Base-by-base conservation (phyloP, 1,140 invertebrate species). In the Drosophila rufa region DNA sequence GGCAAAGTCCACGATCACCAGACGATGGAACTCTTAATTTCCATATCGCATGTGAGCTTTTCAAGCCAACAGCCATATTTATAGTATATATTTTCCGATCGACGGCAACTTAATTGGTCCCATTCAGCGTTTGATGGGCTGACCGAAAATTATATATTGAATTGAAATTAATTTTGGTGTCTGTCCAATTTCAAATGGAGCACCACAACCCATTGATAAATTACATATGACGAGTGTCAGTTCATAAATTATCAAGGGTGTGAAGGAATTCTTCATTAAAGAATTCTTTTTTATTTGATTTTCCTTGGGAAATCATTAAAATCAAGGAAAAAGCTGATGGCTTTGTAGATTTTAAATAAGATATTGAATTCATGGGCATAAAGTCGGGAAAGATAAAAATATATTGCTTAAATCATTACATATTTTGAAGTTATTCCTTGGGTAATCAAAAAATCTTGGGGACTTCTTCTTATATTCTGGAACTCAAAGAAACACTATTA, bases 21-120 rank as follows among this genome's bases (percentile, higher is more conserved):
- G 42, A 47, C 15, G 46, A 36, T 53, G 30, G 17, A 53, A 45
- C n/a, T 45, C 50, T 46, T 64, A 75, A 75, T 75, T 75, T 75
- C 71, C 70, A 64, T 75, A 75, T 75, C 71, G 70, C 71, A 75
- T 75, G 69, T 22, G 27, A 43, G 55, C 67, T 40, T 43, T 22
- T n/a, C 25, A 5, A 47, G 33, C 27, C 27, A 14, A 42, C 36
- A 68, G 11, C 7, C 1, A 22, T 43, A 51, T 45, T 45, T 56
- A 61, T 56, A 17, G 12, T 33, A 45, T n/a, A 38, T 36, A 8
- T 56, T 45, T 65, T 45, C 38, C 36, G 58, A 57, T 76, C 66
- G 40, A 76, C 46, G 36, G 53, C 55, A 76, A 58, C 30, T 47
- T 67, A 67, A 76, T 76, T 76, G 61, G 38, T 22, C 38, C 30